Conservation (phyloP, 2,888 invertebrate species). For the Acrocyrtus sp. region DNA sequence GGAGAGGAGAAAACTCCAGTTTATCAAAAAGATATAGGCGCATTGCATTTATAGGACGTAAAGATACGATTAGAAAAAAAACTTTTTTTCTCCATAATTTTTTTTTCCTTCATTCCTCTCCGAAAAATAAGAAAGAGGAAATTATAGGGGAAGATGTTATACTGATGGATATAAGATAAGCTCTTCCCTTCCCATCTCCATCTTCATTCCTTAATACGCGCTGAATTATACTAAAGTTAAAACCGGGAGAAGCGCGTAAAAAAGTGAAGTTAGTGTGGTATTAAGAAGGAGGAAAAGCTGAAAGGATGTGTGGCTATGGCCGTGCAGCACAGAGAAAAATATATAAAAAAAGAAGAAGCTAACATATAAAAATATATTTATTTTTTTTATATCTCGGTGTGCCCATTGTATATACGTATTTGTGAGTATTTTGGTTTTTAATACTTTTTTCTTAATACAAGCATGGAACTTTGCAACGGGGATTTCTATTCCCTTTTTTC, state of each 20-base stretch:
- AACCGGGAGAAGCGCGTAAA: slow-evolving; percentile 20
- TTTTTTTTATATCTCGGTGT: too few species aligned
- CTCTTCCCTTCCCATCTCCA: slow-evolving; percentile 18
- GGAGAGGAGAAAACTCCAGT: too few species aligned
- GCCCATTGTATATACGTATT: too few species aligned
- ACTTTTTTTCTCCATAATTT: not conserved
- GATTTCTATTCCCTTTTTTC: slow-evolving; percentile 55
- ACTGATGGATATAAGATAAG: slow-evolving; percentile 47
- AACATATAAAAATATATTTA: too few species aligned
- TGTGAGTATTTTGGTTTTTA: too few species aligned
- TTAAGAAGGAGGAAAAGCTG: too few species aligned
- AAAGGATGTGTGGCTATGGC: too few species aligned
- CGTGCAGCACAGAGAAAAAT: too few species aligned
- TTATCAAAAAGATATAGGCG: too few species aligned
- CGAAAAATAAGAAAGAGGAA: not conserved
- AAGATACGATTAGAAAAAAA: slow-evolving; percentile 5
- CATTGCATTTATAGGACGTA: too few species aligned
- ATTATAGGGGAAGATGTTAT: slow-evolving; percentile 1
- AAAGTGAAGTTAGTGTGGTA: slow-evolving; percentile 43
- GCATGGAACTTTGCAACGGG: slow-evolving; percentile 57
- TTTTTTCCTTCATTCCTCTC: not conserved
- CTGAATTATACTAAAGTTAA: slow-evolving; percentile 22
- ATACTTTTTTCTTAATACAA: too few species aligned
- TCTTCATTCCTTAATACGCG: slow-evolving; percentile 9
- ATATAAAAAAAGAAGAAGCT: too few species aligned